Evolutionary conservation across 2,888 invertebrate species (phyloP).

Genomic region (Oxyscelio sp.): DNA sequence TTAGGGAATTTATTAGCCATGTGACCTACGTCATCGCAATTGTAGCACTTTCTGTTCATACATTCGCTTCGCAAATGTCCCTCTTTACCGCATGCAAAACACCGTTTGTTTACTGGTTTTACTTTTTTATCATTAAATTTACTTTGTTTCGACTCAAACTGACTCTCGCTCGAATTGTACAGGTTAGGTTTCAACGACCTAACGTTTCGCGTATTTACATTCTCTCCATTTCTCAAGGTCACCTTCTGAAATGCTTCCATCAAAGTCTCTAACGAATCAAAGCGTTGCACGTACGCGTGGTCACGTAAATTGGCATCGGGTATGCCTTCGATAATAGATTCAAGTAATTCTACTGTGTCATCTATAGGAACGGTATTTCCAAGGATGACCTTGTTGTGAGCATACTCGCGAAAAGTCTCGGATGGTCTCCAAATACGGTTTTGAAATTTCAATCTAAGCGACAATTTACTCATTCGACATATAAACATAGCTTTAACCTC

Average conservation of each 20-base stretch:
- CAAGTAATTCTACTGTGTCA: slow-evolving; percentile 5
- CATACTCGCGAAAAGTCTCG: slow-evolving; percentile 18
- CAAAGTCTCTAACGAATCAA: not conserved
- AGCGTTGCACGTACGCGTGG: slow-evolving; percentile 8
- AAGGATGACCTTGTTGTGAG: slow-evolving; percentile 2
- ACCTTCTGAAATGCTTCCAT: slow-evolving; percentile 5
- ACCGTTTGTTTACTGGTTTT: too few species aligned
- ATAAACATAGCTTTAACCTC: slow-evolving; percentile 66
- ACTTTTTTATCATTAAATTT: too few species aligned
- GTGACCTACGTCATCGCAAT: too few species aligned
- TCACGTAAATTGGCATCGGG: not conserved
- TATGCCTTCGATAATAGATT: slow-evolving; percentile 11
- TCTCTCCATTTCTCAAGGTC: slow-evolving; percentile 4
- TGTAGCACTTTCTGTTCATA: too few species aligned
- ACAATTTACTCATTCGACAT: slow-evolving; percentile 3
- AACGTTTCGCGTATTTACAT: too few species aligned
- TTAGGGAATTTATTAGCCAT: too few species aligned
- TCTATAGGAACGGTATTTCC: slow-evolving; percentile 9
- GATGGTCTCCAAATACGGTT: slow-evolving; percentile 2
- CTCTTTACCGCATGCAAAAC: not conserved
- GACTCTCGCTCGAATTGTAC: too few species aligned
- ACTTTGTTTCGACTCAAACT: too few species aligned
- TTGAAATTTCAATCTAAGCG: slow-evolving; percentile 19
- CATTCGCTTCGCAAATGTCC: too few species aligned
- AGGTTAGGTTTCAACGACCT: too few species aligned